These are phyloP conservation scores for Ophthalmotilapia sp. DNA, from an alignment of 2,113 vertebrate species.

Conservation along the genomic window DNA sequence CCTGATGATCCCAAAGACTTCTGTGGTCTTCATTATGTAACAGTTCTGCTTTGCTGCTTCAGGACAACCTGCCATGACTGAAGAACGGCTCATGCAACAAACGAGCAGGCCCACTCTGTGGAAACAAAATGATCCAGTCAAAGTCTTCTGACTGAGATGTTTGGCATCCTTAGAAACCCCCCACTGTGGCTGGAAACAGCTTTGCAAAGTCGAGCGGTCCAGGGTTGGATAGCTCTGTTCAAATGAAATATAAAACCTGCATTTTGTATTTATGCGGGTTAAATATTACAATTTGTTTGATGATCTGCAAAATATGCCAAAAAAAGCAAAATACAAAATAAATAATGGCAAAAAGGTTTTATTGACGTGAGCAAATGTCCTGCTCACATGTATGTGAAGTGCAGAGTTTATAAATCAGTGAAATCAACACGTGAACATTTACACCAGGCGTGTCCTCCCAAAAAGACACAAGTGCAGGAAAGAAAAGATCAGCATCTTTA, in stretches of 20 bases:
- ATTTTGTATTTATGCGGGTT: rapidly evolving
- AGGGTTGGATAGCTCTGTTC: neutral
- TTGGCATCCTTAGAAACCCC: neutral
- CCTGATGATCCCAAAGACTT: neutral
- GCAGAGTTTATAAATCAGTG: neutral
- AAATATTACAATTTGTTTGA: neutral
- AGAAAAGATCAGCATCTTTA: neutral
- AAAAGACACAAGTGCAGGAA: neutral
- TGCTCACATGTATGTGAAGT: neutral
- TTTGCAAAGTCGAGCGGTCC: neutral
- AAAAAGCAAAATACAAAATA: neutral
- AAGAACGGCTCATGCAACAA: neutral
- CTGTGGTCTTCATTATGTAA: neutral
- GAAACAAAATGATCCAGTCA: neutral
- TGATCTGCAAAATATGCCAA: neutral
- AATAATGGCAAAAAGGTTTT: neutral
- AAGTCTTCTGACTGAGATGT: neutral
- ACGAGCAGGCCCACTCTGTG: neutral
- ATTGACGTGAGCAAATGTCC: neutral
- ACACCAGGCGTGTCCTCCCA: neutral
- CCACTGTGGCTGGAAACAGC: neutral
- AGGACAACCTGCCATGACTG: neutral
- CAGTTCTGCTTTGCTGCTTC: neutral
- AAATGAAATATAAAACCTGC: neutral
- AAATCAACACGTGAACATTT: neutral